These are phyloP conservation scores for Xylophagus ater DNA, from an alignment of 2,888 invertebrate genomes.

Conservation along the genomic window DNA sequence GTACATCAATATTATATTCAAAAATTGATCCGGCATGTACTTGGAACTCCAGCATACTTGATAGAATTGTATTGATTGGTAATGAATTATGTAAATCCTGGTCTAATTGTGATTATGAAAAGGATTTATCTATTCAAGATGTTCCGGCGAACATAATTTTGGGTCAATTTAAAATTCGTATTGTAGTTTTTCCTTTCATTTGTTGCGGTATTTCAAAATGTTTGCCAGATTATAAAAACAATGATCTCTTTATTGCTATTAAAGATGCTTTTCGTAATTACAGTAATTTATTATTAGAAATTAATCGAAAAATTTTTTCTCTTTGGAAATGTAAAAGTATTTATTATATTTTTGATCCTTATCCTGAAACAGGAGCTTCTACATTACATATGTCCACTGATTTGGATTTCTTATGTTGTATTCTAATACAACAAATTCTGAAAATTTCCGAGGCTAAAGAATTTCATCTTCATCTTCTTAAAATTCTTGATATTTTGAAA, in stretches of 20 bases:
- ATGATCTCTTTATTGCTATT: slow-evolving; percentile 25
- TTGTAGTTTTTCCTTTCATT: slow-evolving; percentile 17
- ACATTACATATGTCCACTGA: slow-evolving; percentile 30
- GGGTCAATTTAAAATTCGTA: slow-evolving; percentile 29
- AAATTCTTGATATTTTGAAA: slow-evolving; percentile 1
- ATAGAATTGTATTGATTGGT: slow-evolving; percentile 32
- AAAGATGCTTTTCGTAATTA: slow-evolving; percentile 20
- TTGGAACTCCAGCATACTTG: slow-evolving; percentile 29
- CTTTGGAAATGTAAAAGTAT: slow-evolving; percentile 30
- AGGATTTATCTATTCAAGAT: slow-evolving; percentile 25
- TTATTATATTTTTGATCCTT: slow-evolving; percentile 34
- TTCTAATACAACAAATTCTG: slow-evolving; percentile 29
- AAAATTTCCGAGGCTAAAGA: slow-evolving; percentile 28
- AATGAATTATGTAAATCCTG: slow-evolving; percentile 28
- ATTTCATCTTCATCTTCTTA: slow-evolving; percentile 25
- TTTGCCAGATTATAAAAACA: slow-evolving; percentile 27
- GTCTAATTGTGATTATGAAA: slow-evolving; percentile 24
- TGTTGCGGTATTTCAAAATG: slow-evolving; percentile 27
- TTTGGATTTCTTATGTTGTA: slow-evolving; percentile 27
- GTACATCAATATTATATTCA: slow-evolving; percentile 27
- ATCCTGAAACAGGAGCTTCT: slow-evolving; percentile 23
- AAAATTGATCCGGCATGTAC: slow-evolving; percentile 35
- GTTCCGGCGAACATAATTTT: slow-evolving; percentile 29
- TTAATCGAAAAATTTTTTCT: slow-evolving; percentile 31
- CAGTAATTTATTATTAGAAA: slow-evolving; percentile 29